Conservation (phyloP, 2,888 invertebrate species). For the Erannis defoliaria region DNA sequence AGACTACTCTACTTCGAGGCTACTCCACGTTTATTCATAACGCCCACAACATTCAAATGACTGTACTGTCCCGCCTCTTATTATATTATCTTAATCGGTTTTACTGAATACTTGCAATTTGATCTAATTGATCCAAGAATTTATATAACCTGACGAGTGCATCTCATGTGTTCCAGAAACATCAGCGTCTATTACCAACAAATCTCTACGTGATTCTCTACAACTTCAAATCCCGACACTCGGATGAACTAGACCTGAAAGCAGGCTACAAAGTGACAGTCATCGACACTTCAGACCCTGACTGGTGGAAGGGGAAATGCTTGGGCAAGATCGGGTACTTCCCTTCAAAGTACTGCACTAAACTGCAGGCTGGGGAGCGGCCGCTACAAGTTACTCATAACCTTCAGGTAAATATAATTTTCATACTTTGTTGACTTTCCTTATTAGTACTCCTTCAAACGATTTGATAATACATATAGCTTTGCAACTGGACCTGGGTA, state of each 20-base stretch:
- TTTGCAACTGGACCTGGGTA: too few species aligned
- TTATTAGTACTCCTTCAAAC: too few species aligned
- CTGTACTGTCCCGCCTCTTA: too few species aligned
- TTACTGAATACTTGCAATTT: background rate
- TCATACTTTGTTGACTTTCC: background rate
- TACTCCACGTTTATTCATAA: too few species aligned
- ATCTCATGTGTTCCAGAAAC: constrained; percentile 88
- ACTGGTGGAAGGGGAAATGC: constrained; percentile 99
- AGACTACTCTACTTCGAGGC: too few species aligned
- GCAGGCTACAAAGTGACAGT: constrained; percentile 96
- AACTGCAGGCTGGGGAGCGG: constrained; percentile 95
- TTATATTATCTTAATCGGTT: too few species aligned
- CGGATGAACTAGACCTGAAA: constrained; percentile 97
- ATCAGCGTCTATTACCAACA: constrained; percentile 94
- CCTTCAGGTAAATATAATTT: constrained; percentile 68
- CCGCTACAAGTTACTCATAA: constrained; percentile 93
- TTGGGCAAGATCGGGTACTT: constrained; percentile 96
- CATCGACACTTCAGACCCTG: constrained; percentile 97
- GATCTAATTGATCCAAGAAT: background rate
- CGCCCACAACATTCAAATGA: too few species aligned
- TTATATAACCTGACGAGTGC: background rate
- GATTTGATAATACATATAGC: too few species aligned
- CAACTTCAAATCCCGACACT: constrained; percentile 97
- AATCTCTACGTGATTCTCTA: constrained; percentile 97
- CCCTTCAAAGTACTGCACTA: constrained; percentile 97